Evolutionary conservation across 2,797 vertebrate genomes (phyloP).

Genomic region (Graptemys geographica): DNA sequence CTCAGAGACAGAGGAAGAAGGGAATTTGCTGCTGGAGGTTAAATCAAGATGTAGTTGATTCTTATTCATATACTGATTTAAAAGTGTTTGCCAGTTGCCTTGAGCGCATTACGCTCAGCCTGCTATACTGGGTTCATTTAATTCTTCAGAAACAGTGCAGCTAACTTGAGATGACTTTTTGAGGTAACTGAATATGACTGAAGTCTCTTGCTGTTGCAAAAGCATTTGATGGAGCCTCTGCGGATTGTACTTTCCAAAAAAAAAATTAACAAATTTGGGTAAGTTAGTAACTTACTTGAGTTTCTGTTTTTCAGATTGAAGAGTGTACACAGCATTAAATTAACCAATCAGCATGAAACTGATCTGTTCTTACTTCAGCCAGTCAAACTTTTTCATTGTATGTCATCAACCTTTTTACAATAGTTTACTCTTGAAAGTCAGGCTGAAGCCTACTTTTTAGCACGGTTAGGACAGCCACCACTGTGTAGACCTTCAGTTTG

Average conservation of each 20-base stretch:
- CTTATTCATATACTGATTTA: not conserved
- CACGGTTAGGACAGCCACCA: not conserved
- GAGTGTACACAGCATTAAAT: not conserved
- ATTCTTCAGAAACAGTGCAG: not conserved
- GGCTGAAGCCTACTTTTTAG: not conserved
- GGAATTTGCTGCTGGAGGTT: not conserved
- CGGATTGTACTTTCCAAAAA: not conserved
- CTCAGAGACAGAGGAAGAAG: fast-evolving
- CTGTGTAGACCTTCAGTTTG: not conserved
- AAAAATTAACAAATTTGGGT: not conserved
- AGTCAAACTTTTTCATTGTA: not conserved
- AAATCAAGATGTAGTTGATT: not conserved
- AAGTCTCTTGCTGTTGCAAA: not conserved
- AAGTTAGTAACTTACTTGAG: not conserved
- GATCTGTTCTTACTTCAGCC: not conserved
- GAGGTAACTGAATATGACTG: not conserved
- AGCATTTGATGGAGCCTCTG: not conserved
- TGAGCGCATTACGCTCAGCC: not conserved
- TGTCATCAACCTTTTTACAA: not conserved
- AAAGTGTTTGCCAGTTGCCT: not conserved
- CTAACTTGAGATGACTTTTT: not conserved
- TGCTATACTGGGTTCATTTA: not conserved
- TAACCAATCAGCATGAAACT: not conserved
- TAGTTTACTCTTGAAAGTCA: not conserved
- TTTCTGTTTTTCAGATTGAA: not conserved